Evolutionary conservation across 2,113 vertebrate genomes (phyloP).

Genomic region (Lampris incognitus): DNA sequence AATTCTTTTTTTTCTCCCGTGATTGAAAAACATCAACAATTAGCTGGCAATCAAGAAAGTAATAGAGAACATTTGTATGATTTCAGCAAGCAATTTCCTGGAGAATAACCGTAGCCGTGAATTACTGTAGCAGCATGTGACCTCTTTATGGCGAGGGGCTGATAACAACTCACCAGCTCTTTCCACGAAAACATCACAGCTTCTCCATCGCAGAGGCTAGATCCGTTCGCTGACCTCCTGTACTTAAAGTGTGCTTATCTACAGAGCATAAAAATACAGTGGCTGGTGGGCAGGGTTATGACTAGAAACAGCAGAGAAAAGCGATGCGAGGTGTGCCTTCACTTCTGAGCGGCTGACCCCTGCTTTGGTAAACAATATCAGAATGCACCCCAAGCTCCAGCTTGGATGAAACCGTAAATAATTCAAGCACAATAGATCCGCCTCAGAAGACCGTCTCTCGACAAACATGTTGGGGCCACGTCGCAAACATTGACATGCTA

Average conservation of each 20-base stretch:
- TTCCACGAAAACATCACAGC: too few species aligned
- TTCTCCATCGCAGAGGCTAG: background rate
- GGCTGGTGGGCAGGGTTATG: background rate
- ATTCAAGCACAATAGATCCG: background rate
- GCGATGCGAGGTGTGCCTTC: too few species aligned
- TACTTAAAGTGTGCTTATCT: background rate
- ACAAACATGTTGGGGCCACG: constrained; percentile 34
- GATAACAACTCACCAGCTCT: too few species aligned
- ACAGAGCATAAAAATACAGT: background rate
- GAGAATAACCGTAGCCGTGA: too few species aligned
- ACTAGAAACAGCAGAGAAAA: background rate
- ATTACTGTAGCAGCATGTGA: too few species aligned
- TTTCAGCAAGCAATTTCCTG: too few species aligned
- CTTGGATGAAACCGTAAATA: background rate
- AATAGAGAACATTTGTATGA: too few species aligned
- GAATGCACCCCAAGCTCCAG: too few species aligned
- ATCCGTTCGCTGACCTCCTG: background rate
- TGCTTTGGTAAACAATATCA: background rate
- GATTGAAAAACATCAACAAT: too few species aligned
- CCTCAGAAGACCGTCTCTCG: background rate
- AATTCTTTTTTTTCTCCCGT: too few species aligned
- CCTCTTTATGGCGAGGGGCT: too few species aligned
- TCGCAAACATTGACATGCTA: constrained; percentile 25
- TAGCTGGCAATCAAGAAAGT: too few species aligned
- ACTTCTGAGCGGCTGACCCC: background rate